Evolutionary conservation across 2,888 invertebrate species (phyloP).

Genomic region (Peribatodes rhomboidaria): DNA sequence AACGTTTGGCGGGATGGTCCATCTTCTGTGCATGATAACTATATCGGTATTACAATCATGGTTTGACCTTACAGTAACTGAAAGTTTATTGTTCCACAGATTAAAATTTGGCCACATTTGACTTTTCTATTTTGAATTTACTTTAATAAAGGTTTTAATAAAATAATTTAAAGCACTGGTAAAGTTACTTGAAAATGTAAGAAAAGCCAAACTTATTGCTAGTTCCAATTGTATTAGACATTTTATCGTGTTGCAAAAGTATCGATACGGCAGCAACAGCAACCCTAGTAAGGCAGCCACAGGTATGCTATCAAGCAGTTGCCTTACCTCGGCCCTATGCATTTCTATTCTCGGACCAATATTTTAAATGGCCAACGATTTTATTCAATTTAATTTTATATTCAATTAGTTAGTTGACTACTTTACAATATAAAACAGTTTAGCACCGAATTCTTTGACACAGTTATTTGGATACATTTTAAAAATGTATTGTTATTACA

Average conservation of each 20-base stretch:
- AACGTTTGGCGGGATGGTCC: constrained; percentile 68
- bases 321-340: constrained; percentile 71
- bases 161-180: too few relatives aligned
- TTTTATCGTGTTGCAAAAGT: constrained; percentile 32
- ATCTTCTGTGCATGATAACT: constrained; percentile 32
- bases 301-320: constrained; percentile 79
- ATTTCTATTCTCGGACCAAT: constrained; percentile 67
- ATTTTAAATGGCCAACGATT: constrained; percentile 52
- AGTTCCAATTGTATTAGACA: neutral
- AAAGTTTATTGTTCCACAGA: neutral
- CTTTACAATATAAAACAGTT: too few relatives aligned
- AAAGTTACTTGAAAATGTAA: neutral
- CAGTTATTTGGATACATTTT: too few relatives aligned
- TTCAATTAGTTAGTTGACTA: neutral
- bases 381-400: neutral
- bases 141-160: too few relatives aligned
- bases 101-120: neutral
- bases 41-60: constrained; percentile 35
- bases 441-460: too few relatives aligned
- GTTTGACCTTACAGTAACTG: constrained; percentile 27
- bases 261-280: constrained; percentile 62
- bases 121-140: too few relatives aligned
- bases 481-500: too few relatives aligned
- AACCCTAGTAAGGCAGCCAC: constrained; percentile 67
- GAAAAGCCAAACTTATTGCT: neutral